Base-by-base conservation (phyloP, 2,888 invertebrate species). In the Amaurobius ferox region DNA sequence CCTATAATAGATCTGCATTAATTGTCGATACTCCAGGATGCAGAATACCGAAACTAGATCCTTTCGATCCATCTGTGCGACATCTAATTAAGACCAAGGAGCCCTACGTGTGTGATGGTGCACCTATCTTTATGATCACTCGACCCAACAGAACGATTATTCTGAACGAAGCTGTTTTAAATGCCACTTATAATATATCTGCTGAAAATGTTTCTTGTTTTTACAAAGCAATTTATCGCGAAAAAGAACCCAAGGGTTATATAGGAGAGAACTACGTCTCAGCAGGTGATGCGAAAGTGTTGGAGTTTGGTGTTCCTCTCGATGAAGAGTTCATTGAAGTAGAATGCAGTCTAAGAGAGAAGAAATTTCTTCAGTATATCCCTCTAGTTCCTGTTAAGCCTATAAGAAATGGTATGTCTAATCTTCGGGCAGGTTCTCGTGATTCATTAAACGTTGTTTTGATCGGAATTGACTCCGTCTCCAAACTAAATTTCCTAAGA, bases 391-490 rank as follows among this genome's bases (percentile, higher is more conserved):
- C 81, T 16, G 9, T 87, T 1, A 88, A 83, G 26, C 28, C 28
- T 7, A 28, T 88, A 5, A 79, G 88, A 66, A 66, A 73, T 23
- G 28, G 26, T 66, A 66, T 39, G 30, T 32, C 55, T 35, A 29
- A 76, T 1, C 23, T 32, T 3, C 23, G 35, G 48, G 35, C 40
- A 0, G 19, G 26, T 23, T 35, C 67, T 9, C 11, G 23, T 0
- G 19, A 67, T 13, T 90, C 90, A n/a, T 91, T 94, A 26, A 95
- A 94, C 90, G 94, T 97, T 0, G 91, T 97, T 35, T 92, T 97
- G 90, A 90, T 97, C 26, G 97, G 97, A 55, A 94, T 97, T 89
- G 97, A 97, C 90, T 95, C 96, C 55, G 94, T 97, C 89, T 97
- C 97, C 0, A 92, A 96, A 78, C 92, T 95, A 64, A 96, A 97